Evolutionary conservation across 64 coral and sea anemone species (phyloP).

Genomic region (Pocillopora damicornis): DNA sequence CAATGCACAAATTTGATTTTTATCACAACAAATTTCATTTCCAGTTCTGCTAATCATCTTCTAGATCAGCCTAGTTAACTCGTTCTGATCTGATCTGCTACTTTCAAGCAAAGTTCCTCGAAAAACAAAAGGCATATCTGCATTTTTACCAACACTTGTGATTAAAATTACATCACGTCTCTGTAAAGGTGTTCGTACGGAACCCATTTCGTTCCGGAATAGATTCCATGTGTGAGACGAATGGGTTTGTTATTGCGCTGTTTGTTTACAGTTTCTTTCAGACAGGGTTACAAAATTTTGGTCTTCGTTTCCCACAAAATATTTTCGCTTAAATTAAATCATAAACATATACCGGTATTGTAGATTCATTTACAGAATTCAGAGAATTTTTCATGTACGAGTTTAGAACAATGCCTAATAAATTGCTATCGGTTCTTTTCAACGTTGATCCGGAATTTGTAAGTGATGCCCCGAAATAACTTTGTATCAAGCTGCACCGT

Average conservation of each 20-base stretch:
- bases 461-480: too few relatives aligned
- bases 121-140: background rate
- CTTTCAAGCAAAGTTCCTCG: background rate
- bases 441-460: too few relatives aligned
- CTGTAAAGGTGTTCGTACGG: background rate
- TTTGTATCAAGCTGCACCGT: too few relatives aligned
- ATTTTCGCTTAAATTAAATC: background rate
- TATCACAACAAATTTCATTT: background rate
- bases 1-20: background rate
- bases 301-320: background rate
- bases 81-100: background rate
- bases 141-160: background rate
- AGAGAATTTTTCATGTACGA: background rate
- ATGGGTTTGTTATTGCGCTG: background rate
- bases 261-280: conserved; percentile 4
- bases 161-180: background rate
- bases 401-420: background rate
- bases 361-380: background rate
- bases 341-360: background rate
- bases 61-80: conserved; percentile 6
- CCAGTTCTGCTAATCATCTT: background rate
- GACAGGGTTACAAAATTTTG: background rate
- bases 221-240: background rate
- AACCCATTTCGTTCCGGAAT: background rate
- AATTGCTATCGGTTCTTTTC: background rate